Percentiles rank a stretch among this genome's conserved stretches.
phyloP scores from a whole-genome alignment of 1,140 invertebrate species.

The Sarcophaga bullata region DNA sequence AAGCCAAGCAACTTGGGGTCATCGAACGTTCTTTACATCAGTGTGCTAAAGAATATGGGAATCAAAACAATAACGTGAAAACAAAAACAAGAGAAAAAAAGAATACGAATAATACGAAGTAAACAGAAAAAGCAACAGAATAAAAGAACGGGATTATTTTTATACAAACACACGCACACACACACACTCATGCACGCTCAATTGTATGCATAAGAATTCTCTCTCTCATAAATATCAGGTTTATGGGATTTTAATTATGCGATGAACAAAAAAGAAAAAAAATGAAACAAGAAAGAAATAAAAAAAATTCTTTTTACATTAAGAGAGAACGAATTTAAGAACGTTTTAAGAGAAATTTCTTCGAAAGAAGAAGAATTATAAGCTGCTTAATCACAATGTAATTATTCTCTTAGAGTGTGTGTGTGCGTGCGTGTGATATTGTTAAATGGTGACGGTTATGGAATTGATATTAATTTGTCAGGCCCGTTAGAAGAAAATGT shows the following conservation, averaged over 20 bases:
- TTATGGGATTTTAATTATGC: conserved; percentile 1
- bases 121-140: conserved; percentile 41
- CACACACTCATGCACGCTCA: not conserved
- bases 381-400: no score
- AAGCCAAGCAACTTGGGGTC: conserved; percentile 51
- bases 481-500: no score
- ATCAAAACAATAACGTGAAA: conserved; percentile 60
- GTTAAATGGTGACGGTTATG: no score
- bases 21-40: conserved; percentile 64
- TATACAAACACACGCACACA: not conserved
- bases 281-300: not conserved
- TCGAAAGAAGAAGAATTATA: no score
- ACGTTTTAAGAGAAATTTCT: no score
- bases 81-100: not conserved
- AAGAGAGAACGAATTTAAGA: no score
- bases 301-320: no score
- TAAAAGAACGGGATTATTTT: conserved; percentile 26
- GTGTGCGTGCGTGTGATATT: no score
- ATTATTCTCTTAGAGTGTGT: no score
- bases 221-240: not conserved
- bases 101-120: conserved; percentile 51
- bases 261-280: not conserved
- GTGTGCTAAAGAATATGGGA: conserved; percentile 59
- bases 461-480: no score
- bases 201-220: not conserved